These are phyloP conservation scores for Lasioglossum baleicum DNA, from an alignment of 1,140 invertebrate genomes.

Conservation along the genomic window DNA sequence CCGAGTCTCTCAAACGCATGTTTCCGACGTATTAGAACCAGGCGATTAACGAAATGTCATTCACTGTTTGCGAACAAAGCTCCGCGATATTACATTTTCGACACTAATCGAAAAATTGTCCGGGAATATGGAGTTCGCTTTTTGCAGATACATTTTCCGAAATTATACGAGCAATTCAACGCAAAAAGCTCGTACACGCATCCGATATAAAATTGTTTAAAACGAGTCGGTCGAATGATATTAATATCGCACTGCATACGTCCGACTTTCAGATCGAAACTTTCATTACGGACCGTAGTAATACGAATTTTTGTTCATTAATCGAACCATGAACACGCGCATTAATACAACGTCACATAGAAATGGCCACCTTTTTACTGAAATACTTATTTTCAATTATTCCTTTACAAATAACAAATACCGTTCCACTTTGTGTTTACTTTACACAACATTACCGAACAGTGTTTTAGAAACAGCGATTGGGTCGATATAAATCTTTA, in stretches of 20 bases:
- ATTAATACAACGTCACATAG: not conserved
- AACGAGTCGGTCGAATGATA: conserved; percentile 51
- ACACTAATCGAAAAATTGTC: conserved; percentile 42
- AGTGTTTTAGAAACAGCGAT: too few species aligned
- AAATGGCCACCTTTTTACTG: not conserved
- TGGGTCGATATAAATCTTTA: too few species aligned
- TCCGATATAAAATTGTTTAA: conserved; percentile 51
- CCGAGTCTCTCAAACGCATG: not conserved
- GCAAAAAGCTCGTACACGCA: conserved; percentile 7
- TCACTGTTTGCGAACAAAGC: conserved; percentile 26
- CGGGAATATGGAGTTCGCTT: conserved; percentile 14
- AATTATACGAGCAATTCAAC: conserved; percentile 41
- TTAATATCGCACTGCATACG: conserved; percentile 52
- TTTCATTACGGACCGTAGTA: conserved; percentile 51
- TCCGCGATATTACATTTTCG: conserved; percentile 31
- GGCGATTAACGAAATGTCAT: conserved; percentile 26
- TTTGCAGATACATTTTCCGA: conserved; percentile 22
- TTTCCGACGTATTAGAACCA: not conserved
- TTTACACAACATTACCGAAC: too few species aligned
- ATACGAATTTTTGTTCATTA: conserved; percentile 53
- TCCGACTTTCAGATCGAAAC: conserved; percentile 56
- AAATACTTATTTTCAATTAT: conserved; percentile 37
- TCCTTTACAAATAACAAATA: not conserved
- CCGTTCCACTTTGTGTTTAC: too few species aligned
- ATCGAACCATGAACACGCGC: conserved; percentile 28